Conservation (phyloP, 2,797 vertebrate species). For the Artibeus jamaicensis region DNA sequence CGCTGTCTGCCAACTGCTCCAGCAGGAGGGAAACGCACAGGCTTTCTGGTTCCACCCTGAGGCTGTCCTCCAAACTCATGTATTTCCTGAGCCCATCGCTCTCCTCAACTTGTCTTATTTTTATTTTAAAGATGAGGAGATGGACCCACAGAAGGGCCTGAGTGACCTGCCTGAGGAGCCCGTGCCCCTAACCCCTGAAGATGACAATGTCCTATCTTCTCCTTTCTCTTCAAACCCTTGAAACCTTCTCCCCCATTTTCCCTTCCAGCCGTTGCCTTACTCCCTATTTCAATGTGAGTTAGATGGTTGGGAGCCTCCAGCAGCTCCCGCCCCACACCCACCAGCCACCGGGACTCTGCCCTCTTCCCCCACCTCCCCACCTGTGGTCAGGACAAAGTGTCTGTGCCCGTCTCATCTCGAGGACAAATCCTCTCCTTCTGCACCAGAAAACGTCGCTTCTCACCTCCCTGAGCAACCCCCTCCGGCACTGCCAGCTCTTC, state of each 20-base stretch:
- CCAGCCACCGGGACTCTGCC: neutral
- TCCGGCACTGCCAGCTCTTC: neutral
- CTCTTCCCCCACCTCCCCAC: neutral
- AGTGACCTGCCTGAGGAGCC: rapidly evolving
- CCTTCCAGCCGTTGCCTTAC: neutral
- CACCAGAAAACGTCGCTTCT: neutral
- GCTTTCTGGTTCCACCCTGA: neutral
- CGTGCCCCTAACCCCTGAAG: rapidly evolving
- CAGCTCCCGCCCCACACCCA: neutral
- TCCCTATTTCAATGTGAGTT: neutral
- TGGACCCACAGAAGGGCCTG: neutral
- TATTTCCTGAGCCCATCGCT: neutral
- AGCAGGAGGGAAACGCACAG: neutral
- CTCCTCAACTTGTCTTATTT: neutral
- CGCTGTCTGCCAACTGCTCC: rapidly evolving
- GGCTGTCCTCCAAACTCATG: too few relatives aligned
- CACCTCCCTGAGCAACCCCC: neutral
- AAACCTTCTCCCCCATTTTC: neutral
- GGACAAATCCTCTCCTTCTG: neutral
- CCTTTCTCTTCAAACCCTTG: neutral
- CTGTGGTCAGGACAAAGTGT: too few relatives aligned
- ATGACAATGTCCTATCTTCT: rapidly evolving
- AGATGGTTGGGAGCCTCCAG: neutral
- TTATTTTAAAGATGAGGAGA: neutral
- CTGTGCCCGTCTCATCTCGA: neutral